Evolutionary conservation across 2,113 vertebrate species (phyloP), one percentile per base, ranked within the genome.

Genomic region (Dipodomys ordii): DNA sequence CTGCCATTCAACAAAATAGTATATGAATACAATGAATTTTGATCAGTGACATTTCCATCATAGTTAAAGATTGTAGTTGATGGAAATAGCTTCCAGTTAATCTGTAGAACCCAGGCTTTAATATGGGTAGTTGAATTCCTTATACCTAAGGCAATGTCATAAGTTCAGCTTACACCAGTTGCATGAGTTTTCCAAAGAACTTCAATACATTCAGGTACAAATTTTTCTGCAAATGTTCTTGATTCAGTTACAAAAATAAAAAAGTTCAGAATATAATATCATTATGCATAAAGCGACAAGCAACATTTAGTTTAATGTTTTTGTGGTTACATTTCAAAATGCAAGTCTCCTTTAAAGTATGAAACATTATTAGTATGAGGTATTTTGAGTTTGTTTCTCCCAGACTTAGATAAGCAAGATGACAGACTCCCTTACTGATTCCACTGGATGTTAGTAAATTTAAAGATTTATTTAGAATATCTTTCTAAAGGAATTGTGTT

Each of bases 371-470:
- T 49, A 13, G 15, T 16, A 57, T 57, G 49, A 11, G 49, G 12
- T 53, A 65, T 19, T 22, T 6, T 46, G 7, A 65, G 28, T 60
- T 46, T 72, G 18, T n/a, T 35, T 78, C 22, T 67, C 12, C 0
- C 7, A 30, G 1, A 22, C 4, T 39, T 74, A 28, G 2, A 32
- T 12, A 82, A 10, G 11, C 7, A 53, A 76, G 0, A 4, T 35
- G 6, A 81, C 23, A 49, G 19, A 0, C 0, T 10, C 1, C 4
- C 5, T 7, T 2, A 12, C 4, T 49, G 25, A 35, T 49, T 81
- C 25, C 32, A 57, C 9, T 27, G 2, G 49, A 4, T n/a, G 32
- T 68, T 6, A 1, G 2, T 2, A 28, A 35, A 62, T 53, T 44
- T 79, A 39, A 81, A 49, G 72, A 18, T 74, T 10, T 23, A 0